Conservation (phyloP, 2,888 invertebrate genomes). For the Camptogramma bilineatum region DNA sequence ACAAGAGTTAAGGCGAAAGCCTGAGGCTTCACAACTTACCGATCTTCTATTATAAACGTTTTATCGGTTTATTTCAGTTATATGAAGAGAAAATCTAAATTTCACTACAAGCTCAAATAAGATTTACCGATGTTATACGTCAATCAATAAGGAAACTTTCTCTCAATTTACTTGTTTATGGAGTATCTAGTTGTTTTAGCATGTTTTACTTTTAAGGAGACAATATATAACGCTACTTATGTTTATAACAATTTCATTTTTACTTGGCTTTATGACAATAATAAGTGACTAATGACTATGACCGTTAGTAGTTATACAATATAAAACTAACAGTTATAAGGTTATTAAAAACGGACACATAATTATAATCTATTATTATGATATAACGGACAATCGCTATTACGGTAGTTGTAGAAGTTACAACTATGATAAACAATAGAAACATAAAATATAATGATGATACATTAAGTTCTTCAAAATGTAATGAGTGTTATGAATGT, state of each 20-base stretch:
- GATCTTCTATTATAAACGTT: conserved; percentile 64
- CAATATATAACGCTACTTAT: background rate
- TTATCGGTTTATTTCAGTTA: conserved; percentile 72
- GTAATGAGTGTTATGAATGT: conserved; percentile 46
- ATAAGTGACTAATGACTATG: background rate
- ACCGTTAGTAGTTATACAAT: background rate
- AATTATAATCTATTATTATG: conserved; percentile 24
- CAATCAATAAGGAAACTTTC: conserved; percentile 41
- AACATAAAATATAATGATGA: conserved; percentile 39
- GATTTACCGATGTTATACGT: conserved; percentile 49
- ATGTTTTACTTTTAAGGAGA: background rate
- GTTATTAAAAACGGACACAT: conserved; percentile 23
- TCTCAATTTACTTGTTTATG: conserved; percentile 22
- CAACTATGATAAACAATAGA: conserved; percentile 36
- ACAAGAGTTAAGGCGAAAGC: conserved; percentile 37
- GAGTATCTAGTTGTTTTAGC: conserved; percentile 5
- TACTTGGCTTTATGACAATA: background rate
- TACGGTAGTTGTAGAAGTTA: conserved; percentile 29
- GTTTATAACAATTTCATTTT: background rate
- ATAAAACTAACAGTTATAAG: conserved; percentile 25
- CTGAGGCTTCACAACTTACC: conserved; percentile 55
- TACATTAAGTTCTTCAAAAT: background rate
- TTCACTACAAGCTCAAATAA: conserved; percentile 55
- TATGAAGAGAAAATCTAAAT: conserved; percentile 58
- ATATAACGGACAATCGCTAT: conserved; percentile 40